A percentile compares a stretch with the other conserved stretches of the same genome.
These are phyloP conservation scores for Hirtodrosophila duncani DNA, from an alignment of 2,888 invertebrate genomes.

Conservation along the genomic window DNA sequence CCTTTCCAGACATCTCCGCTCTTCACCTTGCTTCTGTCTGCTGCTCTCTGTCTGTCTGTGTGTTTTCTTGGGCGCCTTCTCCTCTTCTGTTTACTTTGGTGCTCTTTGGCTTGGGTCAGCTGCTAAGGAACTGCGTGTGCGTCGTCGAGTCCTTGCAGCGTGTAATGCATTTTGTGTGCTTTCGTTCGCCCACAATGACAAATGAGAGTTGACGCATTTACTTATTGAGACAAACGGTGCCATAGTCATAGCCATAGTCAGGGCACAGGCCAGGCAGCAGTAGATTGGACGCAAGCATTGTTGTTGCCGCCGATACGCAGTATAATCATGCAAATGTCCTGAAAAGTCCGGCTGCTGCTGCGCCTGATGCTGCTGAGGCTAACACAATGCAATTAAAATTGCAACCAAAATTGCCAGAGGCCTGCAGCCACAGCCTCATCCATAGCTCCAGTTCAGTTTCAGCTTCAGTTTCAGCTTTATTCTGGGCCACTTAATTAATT, in stretches of 20 bases:
- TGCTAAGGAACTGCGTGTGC: constrained; percentile 58
- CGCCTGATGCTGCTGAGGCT: not conserved
- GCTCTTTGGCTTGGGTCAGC: constrained; percentile 51
- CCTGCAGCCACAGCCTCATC: not conserved
- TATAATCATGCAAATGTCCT: constrained; percentile 61
- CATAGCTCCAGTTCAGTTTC: not conserved
- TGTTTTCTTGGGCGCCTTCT: constrained; percentile 12
- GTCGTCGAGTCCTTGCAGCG: constrained; percentile 40
- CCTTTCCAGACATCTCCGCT: too few species aligned
- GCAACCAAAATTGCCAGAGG: constrained; percentile 41
- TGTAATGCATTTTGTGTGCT: constrained; percentile 73
- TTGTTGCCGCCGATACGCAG: constrained; percentile 9
- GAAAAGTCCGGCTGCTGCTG: constrained; percentile 4
- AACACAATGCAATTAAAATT: constrained; percentile 57
- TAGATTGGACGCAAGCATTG: constrained; percentile 19
- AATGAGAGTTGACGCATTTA: constrained; percentile 64
- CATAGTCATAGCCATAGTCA: not conserved
- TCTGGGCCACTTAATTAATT: constrained; percentile 58
- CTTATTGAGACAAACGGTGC: constrained; percentile 60
- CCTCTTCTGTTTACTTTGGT: constrained; percentile 19
- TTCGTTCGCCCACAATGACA: constrained; percentile 47
- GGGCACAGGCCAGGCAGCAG: not conserved
- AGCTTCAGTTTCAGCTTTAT: constrained; percentile 7
- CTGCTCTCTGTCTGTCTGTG: constrained; percentile 9
- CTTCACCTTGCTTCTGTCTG: constrained; percentile 1